Conservation (phyloP, 2,113 vertebrate genomes). For the Xiphophorus maculatus region DNA sequence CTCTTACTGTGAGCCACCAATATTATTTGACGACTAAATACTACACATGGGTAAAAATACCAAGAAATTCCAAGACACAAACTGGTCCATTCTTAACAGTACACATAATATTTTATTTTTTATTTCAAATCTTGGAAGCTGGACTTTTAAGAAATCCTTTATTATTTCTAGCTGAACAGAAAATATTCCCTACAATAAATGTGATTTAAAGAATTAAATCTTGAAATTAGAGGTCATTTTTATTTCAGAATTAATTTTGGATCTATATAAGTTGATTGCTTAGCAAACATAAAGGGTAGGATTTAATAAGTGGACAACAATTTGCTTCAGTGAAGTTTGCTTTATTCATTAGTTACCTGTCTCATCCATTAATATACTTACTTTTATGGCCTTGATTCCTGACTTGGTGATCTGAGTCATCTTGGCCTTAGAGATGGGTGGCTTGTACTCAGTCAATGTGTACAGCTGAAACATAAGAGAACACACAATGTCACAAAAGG, state of each 20-base stretch:
- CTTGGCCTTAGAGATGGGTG: conserved; percentile 99
- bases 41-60: background rate
- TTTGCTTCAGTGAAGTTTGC: background rate
- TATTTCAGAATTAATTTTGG: background rate
- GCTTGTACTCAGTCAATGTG: conserved; percentile 98
- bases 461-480: conserved; percentile 85
- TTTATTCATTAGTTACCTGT: conserved; percentile 41
- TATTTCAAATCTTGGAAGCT: background rate
- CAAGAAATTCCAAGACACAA: too few relatives aligned
- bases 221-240: background rate
- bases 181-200: background rate
- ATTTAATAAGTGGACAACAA: background rate
- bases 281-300: background rate
- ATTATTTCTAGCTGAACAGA: background rate
- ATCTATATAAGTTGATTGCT: background rate
- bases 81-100: background rate
- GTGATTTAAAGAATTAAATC: background rate
- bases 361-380: conserved; percentile 79
- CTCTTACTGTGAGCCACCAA: background rate
- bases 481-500: conserved; percentile 4
- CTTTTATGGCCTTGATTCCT: conserved; percentile 99
- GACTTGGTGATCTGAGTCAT: conserved; percentile 99
- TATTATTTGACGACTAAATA: background rate
- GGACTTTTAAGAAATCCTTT: background rate
- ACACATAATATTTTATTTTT: background rate